Conservation (phyloP, 64 coral and sea anemone species). For the Pocillopora verrucosa region DNA sequence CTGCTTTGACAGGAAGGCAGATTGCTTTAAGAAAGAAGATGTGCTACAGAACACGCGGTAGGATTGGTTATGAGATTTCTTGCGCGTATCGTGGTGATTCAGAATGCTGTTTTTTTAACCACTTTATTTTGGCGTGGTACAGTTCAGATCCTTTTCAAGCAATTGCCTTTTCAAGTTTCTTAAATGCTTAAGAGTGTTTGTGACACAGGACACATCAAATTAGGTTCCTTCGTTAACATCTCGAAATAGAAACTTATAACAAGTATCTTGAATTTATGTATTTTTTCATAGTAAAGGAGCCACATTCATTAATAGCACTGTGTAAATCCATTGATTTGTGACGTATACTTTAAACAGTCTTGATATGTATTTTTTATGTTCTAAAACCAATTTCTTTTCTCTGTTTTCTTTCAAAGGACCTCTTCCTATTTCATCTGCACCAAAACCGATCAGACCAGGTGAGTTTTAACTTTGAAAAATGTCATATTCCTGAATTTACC, state of each 20-base stretch:
- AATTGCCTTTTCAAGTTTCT: too few relatives aligned
- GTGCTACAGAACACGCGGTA: constrained; percentile 78
- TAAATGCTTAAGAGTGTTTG: too few relatives aligned
- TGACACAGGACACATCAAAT: too few relatives aligned
- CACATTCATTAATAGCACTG: too few relatives aligned
- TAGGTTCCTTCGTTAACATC: too few relatives aligned
- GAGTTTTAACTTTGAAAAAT: background rate
- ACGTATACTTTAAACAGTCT: background rate
- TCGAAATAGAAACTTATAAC: too few relatives aligned
- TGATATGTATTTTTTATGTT: background rate
- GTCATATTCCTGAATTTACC: too few relatives aligned
- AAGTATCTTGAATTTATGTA: too few relatives aligned
- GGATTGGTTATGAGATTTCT: background rate
- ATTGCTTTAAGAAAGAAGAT: constrained; percentile 44
- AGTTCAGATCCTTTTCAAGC: too few relatives aligned
- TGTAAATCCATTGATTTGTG: too few relatives aligned
- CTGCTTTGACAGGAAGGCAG: constrained; percentile 49
- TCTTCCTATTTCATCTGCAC: background rate
- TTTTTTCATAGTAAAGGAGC: too few relatives aligned
- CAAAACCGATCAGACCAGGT: constrained; percentile 25
- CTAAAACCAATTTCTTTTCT: background rate
- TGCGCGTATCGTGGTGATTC: background rate
- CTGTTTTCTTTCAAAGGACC: background rate
- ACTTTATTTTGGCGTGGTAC: background rate
- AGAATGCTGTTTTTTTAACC: background rate